Evolutionary conservation across 2,888 invertebrate species (phyloP), one percentile per base, ranked within the genome.

Genomic region (Caenorhabditis sp.): DNA sequence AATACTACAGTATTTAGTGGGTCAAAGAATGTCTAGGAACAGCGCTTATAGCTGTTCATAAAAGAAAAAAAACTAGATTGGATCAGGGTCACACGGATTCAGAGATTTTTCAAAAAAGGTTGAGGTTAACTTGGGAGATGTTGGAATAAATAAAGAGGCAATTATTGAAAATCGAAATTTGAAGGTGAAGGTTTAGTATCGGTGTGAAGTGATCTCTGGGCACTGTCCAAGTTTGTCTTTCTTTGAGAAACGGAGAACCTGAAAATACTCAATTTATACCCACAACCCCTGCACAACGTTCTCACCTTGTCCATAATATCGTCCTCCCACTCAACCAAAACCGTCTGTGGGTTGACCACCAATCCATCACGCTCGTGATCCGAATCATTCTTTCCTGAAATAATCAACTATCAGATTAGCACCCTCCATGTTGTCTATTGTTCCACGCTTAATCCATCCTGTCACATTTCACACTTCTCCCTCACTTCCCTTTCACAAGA

Each of bases 321-420:
- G 7, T 88, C 87, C 19, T 84, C 85, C 91, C 91, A 91, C 47
- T 91, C 91, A 28, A 90, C 86, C 80, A 91, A 70, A 8, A 91
- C 81, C 7, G 89, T 86, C 76, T 90, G 88, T 3, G 80, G 70
- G 79, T 90, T 89, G 66, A 89, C 82, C 22, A 86, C 61, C 14
- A 90, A 49, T 56, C 90, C 90, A 31, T 87, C 82, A 10, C 84
- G 85, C 19, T 88, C 87, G 35, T 79, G 59, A 74, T 87, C 72
- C 35, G 81, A 58, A 47, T 86, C 86, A 66, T 90, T 89, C 64
- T 88, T 87, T 61, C 90, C 90, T 90, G 74, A 61, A 68, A 54
- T 54, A 54, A 68, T 80, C 44, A 69, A 56, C 51, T 82, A 82
- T 82, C 73, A 77, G 77, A 82, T 82, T 82, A 75, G 51, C 75